Evolutionary conservation across 37 sponge, comb jelly and placozoan species (phyloP).

Genomic region (Agelas oroides): DNA sequence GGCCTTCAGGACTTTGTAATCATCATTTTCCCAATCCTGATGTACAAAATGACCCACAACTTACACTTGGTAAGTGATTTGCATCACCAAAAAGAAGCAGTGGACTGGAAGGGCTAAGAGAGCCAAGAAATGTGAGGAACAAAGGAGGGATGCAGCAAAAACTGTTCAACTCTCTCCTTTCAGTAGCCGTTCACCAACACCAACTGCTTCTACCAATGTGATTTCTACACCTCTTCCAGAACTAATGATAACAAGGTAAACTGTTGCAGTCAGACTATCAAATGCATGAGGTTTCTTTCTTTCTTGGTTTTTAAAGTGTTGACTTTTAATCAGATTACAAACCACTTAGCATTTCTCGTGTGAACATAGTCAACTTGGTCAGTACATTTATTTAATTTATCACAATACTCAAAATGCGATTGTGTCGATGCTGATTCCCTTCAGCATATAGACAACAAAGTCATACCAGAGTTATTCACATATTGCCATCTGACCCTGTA

Average conservation of each 20-base stretch:
- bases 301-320: no score
- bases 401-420: no score
- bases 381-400: no score
- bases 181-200: constrained; percentile 16
- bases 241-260: constrained; percentile 10
- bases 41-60: constrained; percentile 25
- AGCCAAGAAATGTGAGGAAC: constrained; percentile 14
- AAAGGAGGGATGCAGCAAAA: neutral
- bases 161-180: constrained; percentile 9
- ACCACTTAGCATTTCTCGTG: no score
- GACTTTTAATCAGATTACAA: no score
- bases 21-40: constrained; percentile 45
- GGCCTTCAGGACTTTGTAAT: constrained; percentile 26
- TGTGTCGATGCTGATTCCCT: no score
- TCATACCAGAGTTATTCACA: no score
- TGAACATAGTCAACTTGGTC: no score
- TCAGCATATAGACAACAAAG: no score
- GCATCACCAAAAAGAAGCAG: constrained; percentile 34
- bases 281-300: no score
- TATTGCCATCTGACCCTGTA: no score
- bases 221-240: constrained; percentile 33
- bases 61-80: constrained; percentile 44
- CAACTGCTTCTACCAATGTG: constrained; percentile 18
- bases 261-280: no score
- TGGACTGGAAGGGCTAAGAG: constrained; percentile 13